Percentiles rank a stretch among this genome's conserved stretches.
phyloP scores from a whole-genome alignment of 2,888 invertebrate genomes.

The Limenitis camilla region DNA sequence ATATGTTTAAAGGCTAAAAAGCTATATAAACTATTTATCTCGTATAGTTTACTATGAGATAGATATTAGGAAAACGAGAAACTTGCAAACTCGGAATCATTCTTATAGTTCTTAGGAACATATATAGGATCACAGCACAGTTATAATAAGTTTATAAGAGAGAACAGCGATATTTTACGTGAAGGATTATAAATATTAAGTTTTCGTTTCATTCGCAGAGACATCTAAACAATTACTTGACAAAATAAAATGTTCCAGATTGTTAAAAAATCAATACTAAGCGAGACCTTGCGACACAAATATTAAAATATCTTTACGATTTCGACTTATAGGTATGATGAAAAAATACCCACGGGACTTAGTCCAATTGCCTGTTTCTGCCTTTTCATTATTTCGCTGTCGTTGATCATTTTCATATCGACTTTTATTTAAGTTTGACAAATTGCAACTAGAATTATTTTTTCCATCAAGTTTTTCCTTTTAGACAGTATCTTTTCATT shows the following conservation, averaged over 20 bases:
- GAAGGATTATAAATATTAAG: no score
- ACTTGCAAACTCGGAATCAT: no score
- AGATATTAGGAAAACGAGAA: no score
- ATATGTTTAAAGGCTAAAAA: no score
- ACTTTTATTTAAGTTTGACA: no score
- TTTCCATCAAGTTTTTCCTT: background rate
- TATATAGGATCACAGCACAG: no score
- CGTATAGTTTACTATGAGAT: no score
- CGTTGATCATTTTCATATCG: slow-evolving; percentile 15
- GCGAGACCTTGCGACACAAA: slow-evolving; percentile 46
- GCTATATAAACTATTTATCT: no score
- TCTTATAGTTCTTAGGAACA: no score
- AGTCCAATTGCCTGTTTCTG: slow-evolving; percentile 53
- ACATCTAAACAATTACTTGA: slow-evolving; percentile 18
- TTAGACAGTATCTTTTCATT: no score
- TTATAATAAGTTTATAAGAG: no score
- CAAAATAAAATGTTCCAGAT: slow-evolving; percentile 18
- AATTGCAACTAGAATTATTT: background rate
- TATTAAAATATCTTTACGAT: slow-evolving; percentile 63
- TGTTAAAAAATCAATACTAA: slow-evolving; percentile 21
- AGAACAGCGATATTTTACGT: background rate
- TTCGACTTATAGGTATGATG: slow-evolving; percentile 35
- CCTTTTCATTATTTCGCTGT: slow-evolving; percentile 38
- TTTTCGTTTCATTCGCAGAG: no score
- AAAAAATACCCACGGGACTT: slow-evolving; percentile 58